Conservation (phyloP, 2,113 vertebrate species). For the Chamaea fasciata region DNA sequence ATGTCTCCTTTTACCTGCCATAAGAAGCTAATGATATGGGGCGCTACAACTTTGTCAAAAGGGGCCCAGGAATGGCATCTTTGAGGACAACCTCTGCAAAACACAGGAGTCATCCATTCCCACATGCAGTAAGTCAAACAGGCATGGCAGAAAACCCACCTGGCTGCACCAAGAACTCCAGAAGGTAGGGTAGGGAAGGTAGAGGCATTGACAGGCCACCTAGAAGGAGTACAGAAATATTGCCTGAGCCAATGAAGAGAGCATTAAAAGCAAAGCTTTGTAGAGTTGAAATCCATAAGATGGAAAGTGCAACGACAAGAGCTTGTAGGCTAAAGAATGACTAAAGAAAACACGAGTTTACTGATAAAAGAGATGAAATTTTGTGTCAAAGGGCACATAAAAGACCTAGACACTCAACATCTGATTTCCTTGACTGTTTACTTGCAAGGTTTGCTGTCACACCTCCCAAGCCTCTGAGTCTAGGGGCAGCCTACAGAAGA, state of each 20-base stretch:
- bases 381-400: neutral
- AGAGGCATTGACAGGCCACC: neutral
- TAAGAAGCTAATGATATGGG: neutral
- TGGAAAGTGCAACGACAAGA: neutral
- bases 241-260: neutral
- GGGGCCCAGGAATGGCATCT: neutral
- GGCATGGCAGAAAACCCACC: neutral
- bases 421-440: neutral
- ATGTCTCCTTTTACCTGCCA: neutral
- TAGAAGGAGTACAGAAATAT: neutral
- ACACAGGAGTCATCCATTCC: neutral
- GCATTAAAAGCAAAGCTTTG: neutral
- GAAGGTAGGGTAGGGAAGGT: neutral
- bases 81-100: neutral
- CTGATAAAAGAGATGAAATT: neutral
- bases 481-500: neutral
- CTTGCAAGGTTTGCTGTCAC: neutral
- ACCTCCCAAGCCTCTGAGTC: fast-evolving
- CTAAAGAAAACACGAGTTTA: neutral
- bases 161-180: neutral
- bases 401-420: neutral
- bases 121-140: neutral
- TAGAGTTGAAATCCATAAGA: neutral
- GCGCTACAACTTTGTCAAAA: neutral
- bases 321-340: neutral